A percentile compares a stretch with the other conserved stretches of the same genome.
Conservation (phyloP, 2,113 vertebrate genomes). For the Myrmecobius fasciatus region DNA sequence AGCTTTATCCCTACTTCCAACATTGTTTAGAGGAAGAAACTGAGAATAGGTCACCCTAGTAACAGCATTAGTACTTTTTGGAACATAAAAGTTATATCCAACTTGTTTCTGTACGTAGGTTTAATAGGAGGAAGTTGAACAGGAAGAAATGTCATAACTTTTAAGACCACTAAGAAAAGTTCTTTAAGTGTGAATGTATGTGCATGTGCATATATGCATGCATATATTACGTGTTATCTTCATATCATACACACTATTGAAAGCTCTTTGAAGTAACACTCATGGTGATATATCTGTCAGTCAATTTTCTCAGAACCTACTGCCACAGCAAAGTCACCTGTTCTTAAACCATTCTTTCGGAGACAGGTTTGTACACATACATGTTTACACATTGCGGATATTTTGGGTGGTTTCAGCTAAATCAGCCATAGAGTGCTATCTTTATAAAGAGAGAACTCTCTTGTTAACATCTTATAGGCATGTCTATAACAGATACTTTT, state of each 20-base stretch:
- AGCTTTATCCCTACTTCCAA: background rate
- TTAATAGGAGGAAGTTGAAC: fast-evolving
- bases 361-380: fast-evolving
- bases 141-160: fast-evolving
- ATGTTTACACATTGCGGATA: fast-evolving
- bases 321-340: background rate
- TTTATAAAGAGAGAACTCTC: fast-evolving
- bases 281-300: background rate
- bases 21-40: background rate
- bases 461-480: background rate
- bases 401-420: background rate
- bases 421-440: background rate
- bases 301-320: background rate
- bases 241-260: background rate
- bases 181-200: fast-evolving
- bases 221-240: background rate
- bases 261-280: background rate
- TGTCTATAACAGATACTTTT: background rate
- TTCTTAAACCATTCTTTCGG: background rate
- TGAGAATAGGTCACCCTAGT: fast-evolving
- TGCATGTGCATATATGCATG: background rate
- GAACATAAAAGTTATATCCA: background rate
- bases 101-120: fast-evolving
- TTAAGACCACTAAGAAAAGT: background rate
- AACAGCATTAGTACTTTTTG: fast-evolving